phyloP scores from a whole-genome alignment of 2,888 invertebrate species.

The Tetramorium bicarinatum region DNA sequence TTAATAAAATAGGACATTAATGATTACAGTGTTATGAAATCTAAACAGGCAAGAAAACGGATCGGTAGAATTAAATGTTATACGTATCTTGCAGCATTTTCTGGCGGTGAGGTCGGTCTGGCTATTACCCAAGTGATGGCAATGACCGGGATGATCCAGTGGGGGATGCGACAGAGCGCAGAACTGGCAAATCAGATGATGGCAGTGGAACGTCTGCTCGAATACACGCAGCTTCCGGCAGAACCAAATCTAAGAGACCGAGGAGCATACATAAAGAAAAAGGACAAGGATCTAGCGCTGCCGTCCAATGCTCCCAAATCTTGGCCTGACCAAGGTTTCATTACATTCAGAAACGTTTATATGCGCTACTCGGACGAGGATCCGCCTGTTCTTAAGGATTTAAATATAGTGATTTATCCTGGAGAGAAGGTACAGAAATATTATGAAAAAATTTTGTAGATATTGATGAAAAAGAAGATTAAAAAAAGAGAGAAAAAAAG shows the following conservation, averaged over 20 bases:
- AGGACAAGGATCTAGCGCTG: conserved; percentile 44
- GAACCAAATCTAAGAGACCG: conserved; percentile 85
- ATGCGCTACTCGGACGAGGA: conserved; percentile 87
- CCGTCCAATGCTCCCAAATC: conserved; percentile 71
- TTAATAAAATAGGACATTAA: not conserved
- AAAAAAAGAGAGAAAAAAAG: not conserved
- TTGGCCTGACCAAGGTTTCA: conserved; percentile 82
- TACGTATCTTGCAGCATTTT: conserved; percentile 67
- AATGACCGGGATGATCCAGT: conserved; percentile 88
- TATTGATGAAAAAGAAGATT: not conserved
- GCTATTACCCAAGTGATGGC: conserved; percentile 87
- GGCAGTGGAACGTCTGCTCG: conserved; percentile 94
- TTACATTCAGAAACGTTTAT: conserved; percentile 83
- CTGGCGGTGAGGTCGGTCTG: conserved; percentile 86
- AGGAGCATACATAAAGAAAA: conserved; percentile 68
- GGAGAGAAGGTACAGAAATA: conserved; percentile 84
- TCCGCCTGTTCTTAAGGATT: conserved; percentile 86
- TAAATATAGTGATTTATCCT: conserved; percentile 83
- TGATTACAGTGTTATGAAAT: not conserved
- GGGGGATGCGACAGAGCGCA: conserved; percentile 94
- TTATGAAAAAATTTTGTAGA: not conserved
- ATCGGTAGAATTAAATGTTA: not conserved
- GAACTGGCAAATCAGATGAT: conserved; percentile 93
- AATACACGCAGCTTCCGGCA: conserved; percentile 91
- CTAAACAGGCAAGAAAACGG: not conserved